Evolutionary conservation across 2,113 vertebrate species (phyloP).

Genomic region (Myotis yumanensis): DNA sequence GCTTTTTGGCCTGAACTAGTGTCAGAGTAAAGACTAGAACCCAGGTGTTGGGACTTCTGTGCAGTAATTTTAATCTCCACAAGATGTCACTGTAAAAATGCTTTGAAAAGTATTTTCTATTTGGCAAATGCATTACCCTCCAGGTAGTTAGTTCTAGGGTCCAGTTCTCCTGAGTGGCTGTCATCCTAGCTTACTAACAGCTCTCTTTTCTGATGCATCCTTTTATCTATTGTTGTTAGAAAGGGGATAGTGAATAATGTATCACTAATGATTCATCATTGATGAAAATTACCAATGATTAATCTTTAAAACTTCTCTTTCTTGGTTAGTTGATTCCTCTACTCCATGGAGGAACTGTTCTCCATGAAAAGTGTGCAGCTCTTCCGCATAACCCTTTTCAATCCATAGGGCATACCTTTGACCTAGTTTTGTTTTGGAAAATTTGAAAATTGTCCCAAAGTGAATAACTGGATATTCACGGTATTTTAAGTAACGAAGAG

Average conservation of each 20-base stretch:
- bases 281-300: constrained; percentile 64
- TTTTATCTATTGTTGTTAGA: background rate
- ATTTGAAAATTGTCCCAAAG: background rate
- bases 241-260: constrained; percentile 68
- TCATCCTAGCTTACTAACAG: constrained; percentile 34
- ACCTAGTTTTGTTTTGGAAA: background rate
- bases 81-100: constrained; percentile 78
- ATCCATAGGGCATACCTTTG: background rate
- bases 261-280: constrained; percentile 71
- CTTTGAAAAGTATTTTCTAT: background rate
- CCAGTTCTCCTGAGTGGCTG: constrained; percentile 4
- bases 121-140: constrained; percentile 34
- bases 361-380: background rate
- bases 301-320: constrained; percentile 63
- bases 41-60: background rate
- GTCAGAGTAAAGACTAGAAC: background rate
- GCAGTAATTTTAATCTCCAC: constrained; percentile 64
- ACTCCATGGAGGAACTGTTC: background rate
- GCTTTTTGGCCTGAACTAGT: background rate
- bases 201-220: constrained; percentile 54
- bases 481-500: background rate
- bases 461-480: background rate
- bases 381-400: background rate
- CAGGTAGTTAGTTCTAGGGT: background rate
- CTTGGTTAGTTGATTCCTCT: background rate